phyloP scores from a whole-genome alignment of 2,113 vertebrate genomes.

The Xerus inauris region DNA sequence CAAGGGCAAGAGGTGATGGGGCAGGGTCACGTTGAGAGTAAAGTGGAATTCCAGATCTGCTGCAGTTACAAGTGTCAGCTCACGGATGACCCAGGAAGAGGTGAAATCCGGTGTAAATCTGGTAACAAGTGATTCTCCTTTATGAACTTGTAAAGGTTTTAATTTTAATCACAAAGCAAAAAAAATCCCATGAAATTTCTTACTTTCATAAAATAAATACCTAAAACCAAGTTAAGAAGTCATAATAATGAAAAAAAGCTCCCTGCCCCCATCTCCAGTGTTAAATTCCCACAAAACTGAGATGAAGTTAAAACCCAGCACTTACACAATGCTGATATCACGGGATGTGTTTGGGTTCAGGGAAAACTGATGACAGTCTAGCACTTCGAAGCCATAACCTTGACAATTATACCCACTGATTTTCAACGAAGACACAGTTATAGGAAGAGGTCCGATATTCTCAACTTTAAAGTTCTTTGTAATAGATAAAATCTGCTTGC shows the following conservation, averaged over 20 bases:
- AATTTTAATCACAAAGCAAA: background rate
- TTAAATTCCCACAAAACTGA: background rate
- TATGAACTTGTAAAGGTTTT: background rate
- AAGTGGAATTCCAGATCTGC: constrained; percentile 93
- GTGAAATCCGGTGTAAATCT: constrained; percentile 99
- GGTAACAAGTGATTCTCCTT: background rate
- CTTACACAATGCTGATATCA: constrained; percentile 98
- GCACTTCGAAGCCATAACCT: constrained; percentile 97
- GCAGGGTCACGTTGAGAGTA: constrained; percentile 96
- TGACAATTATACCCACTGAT: constrained; percentile 98
- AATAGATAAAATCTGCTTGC: constrained; percentile 94
- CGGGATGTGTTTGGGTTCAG: constrained; percentile 93
- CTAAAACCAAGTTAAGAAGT: background rate
- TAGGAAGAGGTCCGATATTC: constrained; percentile 95
- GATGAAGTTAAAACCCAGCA: constrained; percentile 45
- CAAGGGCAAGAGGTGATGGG: constrained; percentile 96
- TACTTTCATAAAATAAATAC: background rate
- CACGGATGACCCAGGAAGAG: constrained; percentile 98
- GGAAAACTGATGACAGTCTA: constrained; percentile 93
- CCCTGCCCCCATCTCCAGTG: rapidly evolving
- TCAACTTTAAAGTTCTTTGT: constrained; percentile 98
- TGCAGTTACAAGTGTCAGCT: constrained; percentile 93
- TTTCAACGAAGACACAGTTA: constrained; percentile 96
- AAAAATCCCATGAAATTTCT: background rate
- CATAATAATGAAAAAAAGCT: background rate